Evolutionary conservation across 1,140 invertebrate species (phyloP), one percentile per base, ranked within the genome.

Genomic region (Cheumatopsyche charites): DNA sequence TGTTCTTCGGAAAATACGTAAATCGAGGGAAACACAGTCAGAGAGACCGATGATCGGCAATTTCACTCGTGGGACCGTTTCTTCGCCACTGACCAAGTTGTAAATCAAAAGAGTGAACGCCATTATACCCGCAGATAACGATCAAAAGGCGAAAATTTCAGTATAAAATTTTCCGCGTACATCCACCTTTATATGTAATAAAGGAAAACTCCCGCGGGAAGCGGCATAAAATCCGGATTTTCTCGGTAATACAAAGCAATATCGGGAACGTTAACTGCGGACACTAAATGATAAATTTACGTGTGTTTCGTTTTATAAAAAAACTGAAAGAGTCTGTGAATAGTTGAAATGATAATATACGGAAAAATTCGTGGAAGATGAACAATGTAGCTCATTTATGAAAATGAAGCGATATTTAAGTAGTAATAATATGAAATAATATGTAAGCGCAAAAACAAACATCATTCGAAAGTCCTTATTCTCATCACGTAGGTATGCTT

Each of bases 111-210:
- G 29, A 17, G 55, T 7, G 19, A 13, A 21, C 55, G 23, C 23
- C 55, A 25, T 23, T 58, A 25, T 9, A 25, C 19, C 55, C 12
- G 1, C 55, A 36, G 21, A 58, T 58, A 58, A 58, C 11, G 17
- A 58, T 26, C 55, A 58, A 58, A 25, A 58, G 3, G 23, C 55
- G 55, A 58, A 58, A 58, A 23, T 58, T 58, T 58, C 55, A 58
- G 55, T 58, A 58, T 26, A 58, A 58, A 58, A 58, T 58, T 52
- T 52, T 19, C 21, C 11, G 55, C 23, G 55, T 23, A 26, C 23
- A 25, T 5, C 23, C 29, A 36, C 55, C 23, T 58, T 58, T 58
- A 58, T 58, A 36, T 23, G 55, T 58, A 21, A 58, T 19, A 15
- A 19, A 19, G 11, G 55, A 13, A 11, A 19, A 11, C 5, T 58